Percentiles rank a stretch among this genome's conserved stretches.
Conservation (phyloP, 2,797 vertebrate genomes). For the Valencia hispanica region DNA sequence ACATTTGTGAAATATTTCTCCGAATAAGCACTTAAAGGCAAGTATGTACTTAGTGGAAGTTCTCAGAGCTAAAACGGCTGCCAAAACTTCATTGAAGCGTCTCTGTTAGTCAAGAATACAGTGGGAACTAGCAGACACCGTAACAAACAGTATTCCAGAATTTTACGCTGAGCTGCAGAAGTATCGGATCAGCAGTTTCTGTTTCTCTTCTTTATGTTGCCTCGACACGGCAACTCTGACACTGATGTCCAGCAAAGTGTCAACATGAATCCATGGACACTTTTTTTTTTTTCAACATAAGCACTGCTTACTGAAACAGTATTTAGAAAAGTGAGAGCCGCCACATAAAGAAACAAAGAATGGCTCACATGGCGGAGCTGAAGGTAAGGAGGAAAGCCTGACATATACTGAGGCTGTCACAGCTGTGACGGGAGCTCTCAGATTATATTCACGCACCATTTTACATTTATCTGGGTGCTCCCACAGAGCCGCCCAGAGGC, state of each 20-base stretch:
- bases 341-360: conserved; percentile 25
- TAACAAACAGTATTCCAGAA: conserved; percentile 26
- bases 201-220: background rate
- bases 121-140: conserved; percentile 23
- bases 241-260: conserved; percentile 25
- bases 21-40: conserved; percentile 1
- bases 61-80: conserved; percentile 19
- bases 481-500: background rate
- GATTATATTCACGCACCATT: background rate
- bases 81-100: conserved; percentile 34
- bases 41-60: background rate
- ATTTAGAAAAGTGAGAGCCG: background rate
- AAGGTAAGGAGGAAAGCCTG: background rate
- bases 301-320: background rate
- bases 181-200: conserved; percentile 36
- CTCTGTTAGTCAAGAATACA: conserved; percentile 36
- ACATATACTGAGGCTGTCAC: conserved; percentile 31
- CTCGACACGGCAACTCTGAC: conserved; percentile 11
- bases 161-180: conserved; percentile 15
- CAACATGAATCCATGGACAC: conserved; percentile 2
- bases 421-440: conserved; percentile 5
- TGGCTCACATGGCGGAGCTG: background rate
- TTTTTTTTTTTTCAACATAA: background rate
- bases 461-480: background rate
- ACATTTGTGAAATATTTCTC: conserved; percentile 1